phyloP scores from a whole-genome alignment of 2,888 invertebrate species.

The Microchrysa polita region DNA sequence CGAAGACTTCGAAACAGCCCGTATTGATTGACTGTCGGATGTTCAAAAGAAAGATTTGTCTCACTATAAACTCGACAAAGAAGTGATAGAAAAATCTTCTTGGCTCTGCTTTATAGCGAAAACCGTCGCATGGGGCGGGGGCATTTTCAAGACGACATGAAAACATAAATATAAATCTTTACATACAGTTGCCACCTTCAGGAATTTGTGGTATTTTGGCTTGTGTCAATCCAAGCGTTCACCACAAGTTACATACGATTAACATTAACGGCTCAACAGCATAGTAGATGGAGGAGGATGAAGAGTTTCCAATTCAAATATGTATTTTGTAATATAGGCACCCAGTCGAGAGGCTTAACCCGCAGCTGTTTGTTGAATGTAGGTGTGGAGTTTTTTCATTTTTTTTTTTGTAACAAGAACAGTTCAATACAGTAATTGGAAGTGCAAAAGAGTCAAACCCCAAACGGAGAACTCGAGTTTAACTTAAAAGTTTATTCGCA shows the following conservation, averaged over 20 bases:
- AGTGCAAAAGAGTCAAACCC: no score
- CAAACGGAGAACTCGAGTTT: no score
- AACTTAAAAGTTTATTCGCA: no score
- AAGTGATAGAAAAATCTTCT: no score
- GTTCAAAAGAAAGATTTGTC: constrained; percentile 26
- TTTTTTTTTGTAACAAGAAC: no score
- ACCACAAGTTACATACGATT: neutral
- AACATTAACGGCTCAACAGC: no score
- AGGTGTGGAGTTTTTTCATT: no score
- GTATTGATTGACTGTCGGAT: constrained; percentile 34
- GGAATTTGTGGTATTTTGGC: neutral
- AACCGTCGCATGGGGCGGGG: no score
- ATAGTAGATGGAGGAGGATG: neutral
- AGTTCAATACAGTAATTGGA: no score
- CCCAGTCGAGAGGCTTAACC: no score
- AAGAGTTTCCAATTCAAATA: neutral
- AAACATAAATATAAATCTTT: constrained; percentile 30
- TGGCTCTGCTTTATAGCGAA: no score
- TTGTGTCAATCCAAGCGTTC: neutral
- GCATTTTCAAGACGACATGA: neutral
- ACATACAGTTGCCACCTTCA: neutral
- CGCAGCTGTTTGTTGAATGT: no score
- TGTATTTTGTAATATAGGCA: neutral
- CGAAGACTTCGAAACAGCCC: neutral
- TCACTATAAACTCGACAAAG: constrained; percentile 1